These are phyloP conservation scores for Sthenelais limicola DNA, from an alignment of 2,888 invertebrate species.

Conservation along the genomic window DNA sequence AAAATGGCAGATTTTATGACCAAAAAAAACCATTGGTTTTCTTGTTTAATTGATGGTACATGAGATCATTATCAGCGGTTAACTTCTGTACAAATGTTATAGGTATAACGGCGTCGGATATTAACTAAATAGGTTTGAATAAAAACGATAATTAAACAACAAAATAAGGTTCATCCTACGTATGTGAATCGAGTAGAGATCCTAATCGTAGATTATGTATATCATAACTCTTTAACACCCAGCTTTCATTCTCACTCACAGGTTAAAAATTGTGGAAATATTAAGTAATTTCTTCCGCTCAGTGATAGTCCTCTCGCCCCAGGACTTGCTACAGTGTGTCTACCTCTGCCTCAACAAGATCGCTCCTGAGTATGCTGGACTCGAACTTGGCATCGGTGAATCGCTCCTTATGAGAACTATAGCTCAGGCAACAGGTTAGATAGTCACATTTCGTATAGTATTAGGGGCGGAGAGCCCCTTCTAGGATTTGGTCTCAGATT, in stretches of 20 bases:
- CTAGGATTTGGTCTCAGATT: not conserved
- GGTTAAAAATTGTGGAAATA: conserved; percentile 92
- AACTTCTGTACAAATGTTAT: too few species aligned
- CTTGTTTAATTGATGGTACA: too few species aligned
- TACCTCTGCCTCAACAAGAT: conserved; percentile 96
- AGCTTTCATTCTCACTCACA: conserved; percentile 73
- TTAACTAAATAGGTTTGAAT: too few species aligned
- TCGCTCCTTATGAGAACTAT: conserved; percentile 94
- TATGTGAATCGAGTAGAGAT: too few species aligned
- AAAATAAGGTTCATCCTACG: too few species aligned
- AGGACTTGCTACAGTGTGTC: conserved; percentile 91
- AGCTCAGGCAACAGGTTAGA: conserved; percentile 75
- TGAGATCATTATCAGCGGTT: too few species aligned
- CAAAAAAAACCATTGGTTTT: too few species aligned
- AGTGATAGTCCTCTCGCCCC: conserved; percentile 88
- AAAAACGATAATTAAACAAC: too few species aligned
- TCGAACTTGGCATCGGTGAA: conserved; percentile 93
- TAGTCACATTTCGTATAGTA: not conserved
- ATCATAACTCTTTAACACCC: not conserved
- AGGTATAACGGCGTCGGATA: too few species aligned
- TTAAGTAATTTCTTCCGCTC: conserved; percentile 93
- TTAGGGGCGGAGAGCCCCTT: not conserved
- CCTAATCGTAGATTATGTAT: too few species aligned
- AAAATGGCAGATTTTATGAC: too few species aligned
- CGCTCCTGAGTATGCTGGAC: conserved; percentile 95